phyloP scores from a whole-genome alignment of 2,113 vertebrate species.

The Sylvia atricapilla region DNA sequence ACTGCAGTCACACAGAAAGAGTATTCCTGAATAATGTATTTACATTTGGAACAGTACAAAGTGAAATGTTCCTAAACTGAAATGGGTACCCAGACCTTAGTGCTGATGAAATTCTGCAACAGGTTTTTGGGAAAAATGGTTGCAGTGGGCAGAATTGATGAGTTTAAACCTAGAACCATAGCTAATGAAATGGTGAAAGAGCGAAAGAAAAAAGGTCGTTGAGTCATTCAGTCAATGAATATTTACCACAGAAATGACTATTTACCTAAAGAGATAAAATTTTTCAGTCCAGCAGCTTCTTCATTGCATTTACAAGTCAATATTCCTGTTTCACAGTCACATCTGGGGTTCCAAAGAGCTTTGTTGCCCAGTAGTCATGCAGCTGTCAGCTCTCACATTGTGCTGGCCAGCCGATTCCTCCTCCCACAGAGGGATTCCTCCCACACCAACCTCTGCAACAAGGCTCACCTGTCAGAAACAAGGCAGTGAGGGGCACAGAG shows the following conservation, averaged over 20 bases:
- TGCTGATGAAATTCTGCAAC: background rate
- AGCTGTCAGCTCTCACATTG: background rate
- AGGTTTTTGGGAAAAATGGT: background rate
- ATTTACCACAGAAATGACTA: background rate
- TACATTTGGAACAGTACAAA: background rate
- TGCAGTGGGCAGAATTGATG: background rate
- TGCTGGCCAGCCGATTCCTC: background rate
- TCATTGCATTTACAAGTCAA: background rate
- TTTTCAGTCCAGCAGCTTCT: background rate
- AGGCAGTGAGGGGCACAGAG: background rate
- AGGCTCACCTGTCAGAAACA: background rate
- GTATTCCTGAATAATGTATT: background rate
- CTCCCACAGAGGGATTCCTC: background rate
- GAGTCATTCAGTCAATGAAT: background rate
- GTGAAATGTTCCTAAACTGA: background rate
- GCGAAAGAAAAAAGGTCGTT: background rate
- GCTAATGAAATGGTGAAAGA: background rate
- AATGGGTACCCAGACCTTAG: background rate
- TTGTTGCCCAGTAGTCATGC: fast-evolving
- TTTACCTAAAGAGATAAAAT: background rate
- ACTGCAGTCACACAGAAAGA: background rate
- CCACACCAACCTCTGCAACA: background rate
- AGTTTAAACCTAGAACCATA: background rate
- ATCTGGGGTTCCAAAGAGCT: background rate
- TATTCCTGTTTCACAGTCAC: background rate